A percentile compares a stretch with the other conserved stretches of the same genome.
These are phyloP conservation scores for Hydropsyche tenuis DNA, from an alignment of 1,140 invertebrate species.

Conservation along the genomic window DNA sequence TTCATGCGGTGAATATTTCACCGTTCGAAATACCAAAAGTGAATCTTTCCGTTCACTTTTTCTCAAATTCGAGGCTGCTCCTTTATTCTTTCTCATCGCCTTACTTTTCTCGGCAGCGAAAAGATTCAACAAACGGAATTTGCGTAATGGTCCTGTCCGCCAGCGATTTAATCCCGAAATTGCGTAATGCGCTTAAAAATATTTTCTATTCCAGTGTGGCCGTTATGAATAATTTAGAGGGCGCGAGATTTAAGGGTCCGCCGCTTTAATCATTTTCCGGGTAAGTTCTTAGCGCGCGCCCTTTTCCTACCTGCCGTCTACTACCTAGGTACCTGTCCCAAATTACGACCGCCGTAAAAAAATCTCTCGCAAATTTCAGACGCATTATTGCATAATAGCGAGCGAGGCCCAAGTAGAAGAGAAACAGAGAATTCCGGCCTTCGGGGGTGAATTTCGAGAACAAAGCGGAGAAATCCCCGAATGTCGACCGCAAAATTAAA, in stretches of 20 bases:
- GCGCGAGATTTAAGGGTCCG: slow-evolving; percentile 18
- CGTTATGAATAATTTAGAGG: slow-evolving; percentile 23
- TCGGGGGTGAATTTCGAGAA: slow-evolving; percentile 17
- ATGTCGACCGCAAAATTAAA: slow-evolving; percentile 19
- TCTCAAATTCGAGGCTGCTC: no score
- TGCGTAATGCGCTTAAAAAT: neutral
- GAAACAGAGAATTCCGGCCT: neutral
- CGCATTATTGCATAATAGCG: slow-evolving; percentile 34
- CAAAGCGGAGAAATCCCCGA: slow-evolving; percentile 10
- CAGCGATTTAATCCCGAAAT: neutral
- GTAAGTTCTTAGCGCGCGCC: slow-evolving; percentile 16
- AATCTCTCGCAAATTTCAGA: slow-evolving; percentile 33
- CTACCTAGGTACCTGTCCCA: neutral
- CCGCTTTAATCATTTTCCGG: slow-evolving; percentile 12
- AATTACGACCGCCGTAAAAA: slow-evolving; percentile 35
- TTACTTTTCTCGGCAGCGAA: no score
- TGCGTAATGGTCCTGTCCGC: no score
- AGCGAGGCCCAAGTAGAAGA: neutral
- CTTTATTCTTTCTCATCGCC: no score
- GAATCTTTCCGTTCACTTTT: no score
- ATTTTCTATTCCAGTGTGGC: neutral
- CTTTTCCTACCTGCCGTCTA: slow-evolving; percentile 7
- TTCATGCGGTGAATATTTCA: no score
- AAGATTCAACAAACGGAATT: no score
- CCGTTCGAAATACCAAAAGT: no score